These are phyloP conservation scores for Craniophora ligustri DNA, from an alignment of 2,888 invertebrate species.

Conservation along the genomic window DNA sequence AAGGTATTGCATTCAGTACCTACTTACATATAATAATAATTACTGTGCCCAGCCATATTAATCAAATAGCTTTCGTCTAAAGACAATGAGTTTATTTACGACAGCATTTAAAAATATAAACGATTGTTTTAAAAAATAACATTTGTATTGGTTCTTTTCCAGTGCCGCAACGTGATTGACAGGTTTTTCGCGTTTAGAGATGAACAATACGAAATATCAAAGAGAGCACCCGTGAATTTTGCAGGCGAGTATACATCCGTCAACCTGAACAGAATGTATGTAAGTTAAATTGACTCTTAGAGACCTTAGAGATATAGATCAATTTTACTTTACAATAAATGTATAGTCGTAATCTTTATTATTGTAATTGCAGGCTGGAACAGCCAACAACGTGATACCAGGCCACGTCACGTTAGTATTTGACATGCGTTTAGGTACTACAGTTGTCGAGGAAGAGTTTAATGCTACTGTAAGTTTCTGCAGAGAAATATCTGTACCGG, in stretches of 20 bases:
- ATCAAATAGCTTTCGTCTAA: too few relatives aligned
- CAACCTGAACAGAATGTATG: conserved; percentile 91
- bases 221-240: conserved; percentile 85
- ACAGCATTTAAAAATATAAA: too few relatives aligned
- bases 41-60: too few relatives aligned
- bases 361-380: conserved; percentile 90
- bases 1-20: too few relatives aligned
- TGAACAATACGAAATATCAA: conserved; percentile 88
- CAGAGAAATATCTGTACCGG: neutral
- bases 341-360: neutral
- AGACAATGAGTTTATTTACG: too few relatives aligned
- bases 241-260: conserved; percentile 93
- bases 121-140: too few relatives aligned
- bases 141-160: conserved; percentile 31
- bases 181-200: conserved; percentile 90
- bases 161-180: conserved; percentile 89
- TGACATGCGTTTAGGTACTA: conserved; percentile 90
- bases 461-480: conserved; percentile 48
- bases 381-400: conserved; percentile 95
- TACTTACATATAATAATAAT: too few relatives aligned
- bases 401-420: conserved; percentile 90
- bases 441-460: conserved; percentile 71
- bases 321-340: neutral
- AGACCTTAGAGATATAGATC: neutral
- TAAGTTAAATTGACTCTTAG: conserved; percentile 13